Conservation (phyloP, 2,113 vertebrate species). For the Myotis yumanensis region DNA sequence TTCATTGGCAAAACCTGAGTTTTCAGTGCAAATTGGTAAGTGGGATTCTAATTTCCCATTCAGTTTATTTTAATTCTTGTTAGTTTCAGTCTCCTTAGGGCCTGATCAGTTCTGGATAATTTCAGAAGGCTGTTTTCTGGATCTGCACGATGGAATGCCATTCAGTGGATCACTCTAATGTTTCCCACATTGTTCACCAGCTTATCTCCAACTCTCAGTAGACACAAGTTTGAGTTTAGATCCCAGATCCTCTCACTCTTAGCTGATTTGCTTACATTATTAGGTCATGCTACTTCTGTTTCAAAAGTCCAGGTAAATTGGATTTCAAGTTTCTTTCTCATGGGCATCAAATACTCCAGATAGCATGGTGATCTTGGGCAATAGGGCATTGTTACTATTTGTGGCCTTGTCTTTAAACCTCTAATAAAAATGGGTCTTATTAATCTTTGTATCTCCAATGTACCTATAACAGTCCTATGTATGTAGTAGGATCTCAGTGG, state of each 20-base stretch:
- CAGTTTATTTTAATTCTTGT: neutral
- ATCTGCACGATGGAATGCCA: neutral
- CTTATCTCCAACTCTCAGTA: neutral
- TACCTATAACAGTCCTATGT: neutral
- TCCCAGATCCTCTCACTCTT: neutral
- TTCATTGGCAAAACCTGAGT: neutral
- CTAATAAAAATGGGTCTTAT: neutral
- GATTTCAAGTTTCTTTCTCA: neutral
- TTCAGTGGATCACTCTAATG: neutral
- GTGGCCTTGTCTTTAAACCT: neutral
- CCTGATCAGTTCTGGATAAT: neutral
- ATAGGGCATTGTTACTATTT: neutral
- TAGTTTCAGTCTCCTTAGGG: neutral
- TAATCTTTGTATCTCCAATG: neutral
- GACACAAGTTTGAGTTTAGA: neutral
- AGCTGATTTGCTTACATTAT: neutral
- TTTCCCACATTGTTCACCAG: neutral
- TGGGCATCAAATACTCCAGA: neutral
- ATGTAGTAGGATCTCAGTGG: neutral
- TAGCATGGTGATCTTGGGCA: neutral
- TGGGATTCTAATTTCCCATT: neutral
- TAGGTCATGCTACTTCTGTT: neutral
- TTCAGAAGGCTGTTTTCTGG: neutral
- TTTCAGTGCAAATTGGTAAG: neutral
- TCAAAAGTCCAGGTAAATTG: neutral